Percentiles rank a stretch among this genome's conserved stretches.
Conservation (phyloP, 2,113 vertebrate species). For the Bos javanicus region DNA sequence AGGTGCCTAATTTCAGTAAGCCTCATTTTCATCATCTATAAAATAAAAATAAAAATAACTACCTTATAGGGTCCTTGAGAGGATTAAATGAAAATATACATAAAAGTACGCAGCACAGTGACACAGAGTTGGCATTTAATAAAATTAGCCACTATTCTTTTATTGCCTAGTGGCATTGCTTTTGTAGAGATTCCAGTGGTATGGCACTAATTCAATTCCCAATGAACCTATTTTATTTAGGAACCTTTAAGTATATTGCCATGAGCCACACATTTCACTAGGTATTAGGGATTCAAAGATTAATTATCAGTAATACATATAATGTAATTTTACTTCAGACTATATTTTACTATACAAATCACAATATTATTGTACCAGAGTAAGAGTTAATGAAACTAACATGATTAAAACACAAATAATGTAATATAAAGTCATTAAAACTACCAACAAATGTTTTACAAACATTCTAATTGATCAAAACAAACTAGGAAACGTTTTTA, state of each 20-base stretch:
- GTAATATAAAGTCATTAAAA: background rate
- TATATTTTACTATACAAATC: background rate
- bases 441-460: background rate
- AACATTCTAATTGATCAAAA: background rate
- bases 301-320: background rate
- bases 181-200: background rate
- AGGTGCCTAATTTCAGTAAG: background rate
- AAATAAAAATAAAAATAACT: background rate
- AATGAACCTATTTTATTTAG: background rate
- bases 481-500: background rate
- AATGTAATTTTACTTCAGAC: background rate
- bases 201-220: background rate
- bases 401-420: background rate
- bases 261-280: background rate
- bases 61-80: background rate
- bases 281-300: background rate
- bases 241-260: background rate
- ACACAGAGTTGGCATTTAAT: background rate
- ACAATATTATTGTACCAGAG: background rate
- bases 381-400: slow-evolving; percentile 6
- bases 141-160: background rate
- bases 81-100: background rate
- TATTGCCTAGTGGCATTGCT: background rate
- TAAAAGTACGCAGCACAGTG: background rate
- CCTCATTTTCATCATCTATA: background rate